Conservation (phyloP, 2,797 vertebrate species). For the Nyctalus aviator region DNA sequence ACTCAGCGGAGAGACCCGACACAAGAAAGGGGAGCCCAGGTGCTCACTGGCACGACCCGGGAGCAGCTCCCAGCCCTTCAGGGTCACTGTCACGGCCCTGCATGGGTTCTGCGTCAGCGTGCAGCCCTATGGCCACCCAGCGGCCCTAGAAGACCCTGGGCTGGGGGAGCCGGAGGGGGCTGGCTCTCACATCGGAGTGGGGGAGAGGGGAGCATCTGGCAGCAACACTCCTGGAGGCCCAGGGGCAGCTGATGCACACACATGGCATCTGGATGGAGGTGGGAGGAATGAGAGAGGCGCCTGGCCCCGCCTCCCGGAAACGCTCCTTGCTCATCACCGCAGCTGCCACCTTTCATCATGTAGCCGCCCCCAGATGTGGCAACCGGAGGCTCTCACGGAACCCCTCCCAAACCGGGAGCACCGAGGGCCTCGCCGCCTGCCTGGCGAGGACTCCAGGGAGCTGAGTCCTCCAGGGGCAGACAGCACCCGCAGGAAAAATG, state of each 20-base stretch:
- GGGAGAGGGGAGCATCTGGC: conserved; percentile 63
- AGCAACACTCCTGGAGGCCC: conserved; percentile 40
- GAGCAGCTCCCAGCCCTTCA: background rate
- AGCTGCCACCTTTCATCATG: conserved; percentile 78
- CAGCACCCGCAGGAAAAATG: background rate
- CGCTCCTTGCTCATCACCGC: conserved; percentile 44
- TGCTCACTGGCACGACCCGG: background rate
- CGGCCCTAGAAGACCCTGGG: background rate
- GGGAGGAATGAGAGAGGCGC: conserved; percentile 15
- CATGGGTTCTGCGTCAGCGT: background rate
- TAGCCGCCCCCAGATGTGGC: conserved; percentile 80
- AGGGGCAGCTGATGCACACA: conserved; percentile 76
- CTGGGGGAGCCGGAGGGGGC: background rate
- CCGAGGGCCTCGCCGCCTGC: conserved; percentile 15
- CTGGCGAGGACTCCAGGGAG: background rate
- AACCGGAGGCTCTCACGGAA: conserved; percentile 1
- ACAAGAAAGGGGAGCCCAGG: background rate
- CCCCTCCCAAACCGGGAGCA: conserved; percentile 69
- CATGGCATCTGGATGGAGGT: conserved; percentile 68
- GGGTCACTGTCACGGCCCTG: background rate
- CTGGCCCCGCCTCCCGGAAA: conserved; percentile 74
- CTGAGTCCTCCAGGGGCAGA: background rate
- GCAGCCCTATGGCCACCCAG: background rate
- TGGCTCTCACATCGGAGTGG: conserved; percentile 2
- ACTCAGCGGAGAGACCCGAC: background rate